Evolutionary conservation across 2,797 vertebrate genomes (phyloP).

Genomic region (Cirrhinus mrigala): DNA sequence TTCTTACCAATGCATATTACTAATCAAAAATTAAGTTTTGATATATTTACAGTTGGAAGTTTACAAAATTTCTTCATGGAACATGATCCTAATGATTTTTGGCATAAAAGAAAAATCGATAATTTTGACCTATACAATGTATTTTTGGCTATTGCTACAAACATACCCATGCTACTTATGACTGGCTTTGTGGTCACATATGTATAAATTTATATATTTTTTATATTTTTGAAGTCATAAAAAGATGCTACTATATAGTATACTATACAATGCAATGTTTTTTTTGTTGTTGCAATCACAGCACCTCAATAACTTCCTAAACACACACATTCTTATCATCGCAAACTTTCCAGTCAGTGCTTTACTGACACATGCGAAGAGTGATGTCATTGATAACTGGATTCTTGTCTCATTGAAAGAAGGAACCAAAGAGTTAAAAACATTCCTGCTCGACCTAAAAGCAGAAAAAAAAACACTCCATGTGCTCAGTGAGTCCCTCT

Average conservation of each 20-base stretch:
- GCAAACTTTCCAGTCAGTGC: not conserved
- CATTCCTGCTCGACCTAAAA: not conserved
- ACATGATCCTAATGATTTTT: no score
- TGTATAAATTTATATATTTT: not conserved
- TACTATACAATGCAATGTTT: not conserved
- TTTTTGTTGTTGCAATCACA: not conserved
- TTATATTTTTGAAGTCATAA: no score
- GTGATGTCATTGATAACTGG: not conserved
- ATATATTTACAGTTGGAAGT: no score
- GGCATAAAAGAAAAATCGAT: no score
- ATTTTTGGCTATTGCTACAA: no score
- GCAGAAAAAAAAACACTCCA: not conserved
- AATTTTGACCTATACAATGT: no score
- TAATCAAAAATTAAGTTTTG: no score
- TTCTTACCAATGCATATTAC: no score
- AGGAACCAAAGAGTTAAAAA: not conserved
- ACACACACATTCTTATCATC: not conserved
- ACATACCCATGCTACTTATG: no score
- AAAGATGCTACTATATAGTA: not conserved
- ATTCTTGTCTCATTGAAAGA: not conserved
- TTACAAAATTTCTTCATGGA: no score
- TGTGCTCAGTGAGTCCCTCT: constrained; percentile 2
- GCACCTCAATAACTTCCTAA: not conserved
- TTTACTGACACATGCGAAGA: not conserved
- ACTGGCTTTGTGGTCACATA: no score